Evolutionary conservation across 1,140 invertebrate species (phyloP).

Genomic region (Archivesica marissinica): DNA sequence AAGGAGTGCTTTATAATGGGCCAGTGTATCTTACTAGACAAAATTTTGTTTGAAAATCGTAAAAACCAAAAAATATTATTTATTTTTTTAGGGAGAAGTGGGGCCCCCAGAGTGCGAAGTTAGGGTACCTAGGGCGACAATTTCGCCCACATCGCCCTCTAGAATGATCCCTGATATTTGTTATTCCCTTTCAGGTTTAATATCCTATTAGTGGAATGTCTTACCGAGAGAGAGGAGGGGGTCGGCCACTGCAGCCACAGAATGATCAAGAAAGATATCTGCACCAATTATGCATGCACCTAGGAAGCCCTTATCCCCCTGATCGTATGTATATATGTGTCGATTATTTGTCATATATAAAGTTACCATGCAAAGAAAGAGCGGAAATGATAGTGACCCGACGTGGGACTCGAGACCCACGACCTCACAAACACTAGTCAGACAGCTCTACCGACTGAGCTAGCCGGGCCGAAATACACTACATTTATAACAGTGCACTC

Average conservation of each 20-base stretch:
- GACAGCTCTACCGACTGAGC: not conserved
- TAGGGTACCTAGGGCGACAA: too few species aligned
- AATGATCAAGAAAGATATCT: conserved; percentile 1
- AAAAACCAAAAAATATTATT: too few species aligned
- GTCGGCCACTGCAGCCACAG: not conserved
- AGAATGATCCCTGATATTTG: too few species aligned
- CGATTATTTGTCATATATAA: not conserved
- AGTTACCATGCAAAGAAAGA: too few species aligned
- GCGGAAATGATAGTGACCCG: not conserved
- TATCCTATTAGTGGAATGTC: not conserved
- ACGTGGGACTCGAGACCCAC: not conserved
- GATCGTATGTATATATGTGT: not conserved
- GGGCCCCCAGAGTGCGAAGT: too few species aligned
- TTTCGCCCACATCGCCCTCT: too few species aligned
- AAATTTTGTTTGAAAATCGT: too few species aligned
- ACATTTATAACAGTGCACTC: too few species aligned
- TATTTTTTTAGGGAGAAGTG: too few species aligned
- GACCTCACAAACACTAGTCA: not conserved
- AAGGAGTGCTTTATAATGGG: too few species aligned
- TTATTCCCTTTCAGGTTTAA: not conserved
- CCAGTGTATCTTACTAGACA: too few species aligned
- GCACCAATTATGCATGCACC: not conserved
- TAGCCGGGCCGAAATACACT: not conserved
- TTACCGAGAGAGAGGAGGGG: not conserved
- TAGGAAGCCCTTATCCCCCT: conserved; percentile 3